Evolutionary conservation across 2,113 vertebrate genomes (phyloP).

Genomic region (Polyodon spathula): DNA sequence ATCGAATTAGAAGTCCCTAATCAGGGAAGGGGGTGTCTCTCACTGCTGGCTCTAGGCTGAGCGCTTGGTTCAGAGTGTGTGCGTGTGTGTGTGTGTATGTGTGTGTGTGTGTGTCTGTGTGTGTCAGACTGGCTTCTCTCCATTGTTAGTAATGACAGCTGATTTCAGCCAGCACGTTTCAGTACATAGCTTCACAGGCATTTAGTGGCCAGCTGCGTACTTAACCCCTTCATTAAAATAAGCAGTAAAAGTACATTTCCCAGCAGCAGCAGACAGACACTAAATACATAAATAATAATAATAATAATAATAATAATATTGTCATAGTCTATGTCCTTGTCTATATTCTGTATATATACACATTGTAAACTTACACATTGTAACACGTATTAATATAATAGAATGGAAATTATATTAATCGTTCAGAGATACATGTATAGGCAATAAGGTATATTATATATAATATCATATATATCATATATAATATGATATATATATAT

Average conservation of each 20-base stretch:
- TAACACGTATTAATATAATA: no score
- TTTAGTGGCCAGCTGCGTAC: constrained; percentile 43
- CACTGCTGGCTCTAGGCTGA: constrained; percentile 11
- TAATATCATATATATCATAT: no score
- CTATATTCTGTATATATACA: no score
- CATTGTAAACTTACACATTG: no score
- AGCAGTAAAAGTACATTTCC: constrained; percentile 10
- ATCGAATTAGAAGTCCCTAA: constrained; percentile 62
- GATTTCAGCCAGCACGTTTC: constrained; percentile 57
- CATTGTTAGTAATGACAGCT: constrained; percentile 66
- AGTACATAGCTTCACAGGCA: constrained; percentile 41
- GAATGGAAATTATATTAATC: no score
- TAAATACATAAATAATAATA: no score
- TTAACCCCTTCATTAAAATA: constrained; percentile 51
- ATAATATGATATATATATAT: no score
- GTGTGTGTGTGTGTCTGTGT: constrained; percentile 14
- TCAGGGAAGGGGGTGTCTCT: constrained; percentile 40
- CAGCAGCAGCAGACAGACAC: neutral
- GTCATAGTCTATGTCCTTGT: no score
- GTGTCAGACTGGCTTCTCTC: constrained; percentile 19
- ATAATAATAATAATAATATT: no score
- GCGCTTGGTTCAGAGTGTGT: constrained; percentile 43
- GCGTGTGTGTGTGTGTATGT: neutral
- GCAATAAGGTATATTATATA: no score
- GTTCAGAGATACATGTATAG: no score